Evolutionary conservation across 1,140 invertebrate species (phyloP), one percentile per base, ranked within the genome.

Genomic region (Conus betulinus): DNA sequence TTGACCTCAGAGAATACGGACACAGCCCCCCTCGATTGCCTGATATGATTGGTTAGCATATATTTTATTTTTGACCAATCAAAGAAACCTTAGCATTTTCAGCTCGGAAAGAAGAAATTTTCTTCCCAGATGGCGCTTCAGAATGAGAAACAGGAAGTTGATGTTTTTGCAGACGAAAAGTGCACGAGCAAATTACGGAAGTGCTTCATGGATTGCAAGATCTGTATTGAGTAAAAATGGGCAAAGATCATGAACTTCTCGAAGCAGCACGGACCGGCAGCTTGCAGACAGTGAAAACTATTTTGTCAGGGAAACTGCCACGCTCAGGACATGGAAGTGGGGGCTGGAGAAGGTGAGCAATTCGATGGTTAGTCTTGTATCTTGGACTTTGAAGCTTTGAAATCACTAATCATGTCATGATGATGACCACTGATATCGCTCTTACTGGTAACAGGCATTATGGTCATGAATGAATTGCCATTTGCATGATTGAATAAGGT

Each of bases 191-290:
- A 71, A 71, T 20, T 71, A 83, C 57, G 57, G 57, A n/a, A 55
- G 52, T 83, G 52, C n/a, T 57, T 78, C 85, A 79, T 88, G 87
- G 81, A 39, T 84, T 84, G 51, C 60, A 67, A 57, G 67, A 71
- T 71, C 67, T 71, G 15, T 71, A 71, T 20, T 25, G 0, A 39
- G 15, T 87, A 79, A 88, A 90, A 11, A 96, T 99, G 98, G 98
- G 98, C 94, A 98, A 98, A 96, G 98, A 99, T 95, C 98, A 98
- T 95, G 98, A 99, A 96, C 97, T 99, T 95, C 96, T 99, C 95
- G 98, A 99, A 94, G 98, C 98, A 93, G 98, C 98, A 91, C 97
- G 98, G 93, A 98, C 97, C 96, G 98, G 98, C 94, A 98, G 99
- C 96, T 96, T 97, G 92, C 96, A 96, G 89, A 97, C 97, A 91